phyloP scores from a whole-genome alignment of 2,113 vertebrate species.

The Nannobrachium achirus region DNA sequence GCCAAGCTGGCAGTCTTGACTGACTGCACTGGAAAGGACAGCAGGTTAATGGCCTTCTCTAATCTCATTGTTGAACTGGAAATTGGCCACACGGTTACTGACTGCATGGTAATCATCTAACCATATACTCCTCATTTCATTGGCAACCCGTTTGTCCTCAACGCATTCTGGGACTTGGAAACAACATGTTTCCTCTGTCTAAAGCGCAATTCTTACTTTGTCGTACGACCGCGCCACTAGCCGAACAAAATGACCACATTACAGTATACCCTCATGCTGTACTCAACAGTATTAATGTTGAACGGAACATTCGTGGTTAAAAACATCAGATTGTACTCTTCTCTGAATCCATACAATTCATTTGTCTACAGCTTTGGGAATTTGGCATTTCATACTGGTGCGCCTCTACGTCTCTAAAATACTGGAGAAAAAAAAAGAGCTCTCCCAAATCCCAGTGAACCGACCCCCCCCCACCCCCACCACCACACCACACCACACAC shows the following conservation, averaged over 20 bases:
- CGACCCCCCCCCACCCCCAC: too few species aligned
- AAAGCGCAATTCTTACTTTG: too few species aligned
- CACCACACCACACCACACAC: not conserved
- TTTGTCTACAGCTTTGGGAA: constrained; percentile 20
- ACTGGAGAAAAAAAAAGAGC: not conserved
- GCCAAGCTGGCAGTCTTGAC: not conserved
- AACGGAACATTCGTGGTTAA: too few species aligned
- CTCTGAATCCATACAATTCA: not conserved
- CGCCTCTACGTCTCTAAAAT: too few species aligned
- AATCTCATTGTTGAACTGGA: constrained; percentile 5
- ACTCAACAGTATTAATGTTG: too few species aligned
- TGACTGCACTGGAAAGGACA: constrained; percentile 5
- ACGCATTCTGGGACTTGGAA: constrained; percentile 7
- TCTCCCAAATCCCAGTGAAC: not conserved
- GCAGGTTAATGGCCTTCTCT: not conserved
- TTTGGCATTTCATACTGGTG: constrained; percentile 21
- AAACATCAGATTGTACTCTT: constrained; percentile 1
- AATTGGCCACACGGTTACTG: not conserved
- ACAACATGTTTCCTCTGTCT: too few species aligned
- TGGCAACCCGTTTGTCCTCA: not conserved
- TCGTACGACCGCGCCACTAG: too few species aligned
- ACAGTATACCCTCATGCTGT: too few species aligned
- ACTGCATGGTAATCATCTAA: not conserved
- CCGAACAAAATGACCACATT: too few species aligned
- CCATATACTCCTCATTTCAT: not conserved